These are phyloP conservation scores for Nipponia nippon DNA, from an alignment of 2,113 vertebrate genomes.

Conservation along the genomic window DNA sequence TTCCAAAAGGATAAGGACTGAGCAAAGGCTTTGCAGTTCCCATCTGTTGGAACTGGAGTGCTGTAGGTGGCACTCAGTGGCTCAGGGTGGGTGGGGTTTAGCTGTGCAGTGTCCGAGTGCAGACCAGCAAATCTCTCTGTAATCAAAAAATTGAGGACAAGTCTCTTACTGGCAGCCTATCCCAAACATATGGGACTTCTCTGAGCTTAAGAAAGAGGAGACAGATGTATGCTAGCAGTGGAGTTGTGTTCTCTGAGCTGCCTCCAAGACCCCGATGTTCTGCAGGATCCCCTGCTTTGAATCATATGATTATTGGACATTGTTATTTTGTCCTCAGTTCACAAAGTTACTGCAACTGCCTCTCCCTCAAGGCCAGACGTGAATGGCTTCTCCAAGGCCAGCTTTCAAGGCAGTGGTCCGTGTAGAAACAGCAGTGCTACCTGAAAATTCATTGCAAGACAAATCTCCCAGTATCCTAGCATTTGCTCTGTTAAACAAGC, in stretches of 20 bases:
- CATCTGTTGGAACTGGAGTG: neutral
- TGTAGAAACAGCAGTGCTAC: neutral
- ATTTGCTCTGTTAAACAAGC: slow-evolving; percentile 61
- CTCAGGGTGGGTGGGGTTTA: neutral
- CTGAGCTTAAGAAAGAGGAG: neutral
- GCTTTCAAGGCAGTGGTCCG: neutral
- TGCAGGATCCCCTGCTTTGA: neutral
- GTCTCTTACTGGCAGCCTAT: neutral
- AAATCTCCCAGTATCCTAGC: neutral
- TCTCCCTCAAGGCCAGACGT: neutral
- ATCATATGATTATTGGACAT: neutral
- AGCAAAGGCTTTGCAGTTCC: neutral
- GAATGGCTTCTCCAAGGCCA: neutral
- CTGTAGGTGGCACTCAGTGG: neutral
- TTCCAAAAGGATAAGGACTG: neutral
- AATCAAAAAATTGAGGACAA: neutral
- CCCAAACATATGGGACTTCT: neutral
- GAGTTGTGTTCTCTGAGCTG: neutral
- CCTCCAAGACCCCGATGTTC: neutral
- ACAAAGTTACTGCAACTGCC: neutral
- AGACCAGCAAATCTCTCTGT: neutral
- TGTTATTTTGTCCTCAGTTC: neutral
- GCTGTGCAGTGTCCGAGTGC: neutral
- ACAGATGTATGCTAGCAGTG: neutral
- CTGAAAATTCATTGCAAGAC: neutral